Evolutionary conservation across 2,797 vertebrate species (phyloP).

Genomic region (Acrossocheilus wenchowensis): DNA sequence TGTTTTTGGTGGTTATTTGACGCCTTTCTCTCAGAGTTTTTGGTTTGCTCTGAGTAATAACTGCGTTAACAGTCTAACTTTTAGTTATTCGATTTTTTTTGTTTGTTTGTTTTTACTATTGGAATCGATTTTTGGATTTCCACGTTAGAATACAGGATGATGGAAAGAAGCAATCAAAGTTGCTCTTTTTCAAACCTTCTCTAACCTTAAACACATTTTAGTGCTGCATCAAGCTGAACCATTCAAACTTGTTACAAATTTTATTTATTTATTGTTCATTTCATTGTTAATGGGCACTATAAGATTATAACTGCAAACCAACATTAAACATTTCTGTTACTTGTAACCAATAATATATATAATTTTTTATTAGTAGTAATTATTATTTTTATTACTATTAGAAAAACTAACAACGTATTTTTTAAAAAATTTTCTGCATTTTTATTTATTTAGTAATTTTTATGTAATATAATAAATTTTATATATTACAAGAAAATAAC

Average conservation of each 20-base stretch:
- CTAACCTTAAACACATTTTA: not conserved
- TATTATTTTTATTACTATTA: not conserved
- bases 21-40: not conserved
- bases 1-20: not conserved
- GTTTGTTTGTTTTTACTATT: not conserved
- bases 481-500: not conserved
- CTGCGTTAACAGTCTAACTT: not conserved
- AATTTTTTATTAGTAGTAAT: no score
- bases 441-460: not conserved
- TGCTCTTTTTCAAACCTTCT: no score
- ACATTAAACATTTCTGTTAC: not conserved
- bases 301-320: not conserved
- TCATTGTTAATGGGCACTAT: not conserved
- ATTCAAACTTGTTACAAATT: not conserved
- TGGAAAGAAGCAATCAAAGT: not conserved
- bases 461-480: not conserved
- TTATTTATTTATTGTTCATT: not conserved
- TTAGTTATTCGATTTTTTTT: not conserved
- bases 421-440: not conserved
- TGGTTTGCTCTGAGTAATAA: not conserved
- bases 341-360: no score
- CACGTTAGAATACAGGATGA: not conserved
- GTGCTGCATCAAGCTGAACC: not conserved
- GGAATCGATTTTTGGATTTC: not conserved
- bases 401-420: not conserved